Percentiles rank a stretch among this genome's conserved stretches.
Evolutionary conservation across 2,888 invertebrate species (phyloP).

Genomic region (Philaethria dido): DNA sequence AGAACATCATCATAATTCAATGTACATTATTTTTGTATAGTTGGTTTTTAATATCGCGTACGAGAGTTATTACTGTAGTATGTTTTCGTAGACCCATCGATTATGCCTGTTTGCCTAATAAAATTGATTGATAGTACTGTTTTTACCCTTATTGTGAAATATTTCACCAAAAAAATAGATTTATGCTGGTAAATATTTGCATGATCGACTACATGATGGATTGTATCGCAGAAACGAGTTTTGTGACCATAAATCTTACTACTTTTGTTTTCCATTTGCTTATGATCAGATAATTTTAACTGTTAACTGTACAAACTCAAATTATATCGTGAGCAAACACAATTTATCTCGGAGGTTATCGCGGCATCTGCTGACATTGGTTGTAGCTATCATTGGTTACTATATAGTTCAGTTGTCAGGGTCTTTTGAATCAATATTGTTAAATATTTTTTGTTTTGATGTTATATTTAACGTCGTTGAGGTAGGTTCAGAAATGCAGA

Average conservation of each 20-base stretch:
- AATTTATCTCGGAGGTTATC: conserved; percentile 62
- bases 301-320: conserved; percentile 42
- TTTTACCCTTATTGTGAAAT: conserved; percentile 36
- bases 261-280: conserved; percentile 46
- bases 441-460: conserved; percentile 3
- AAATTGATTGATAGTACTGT: conserved; percentile 41
- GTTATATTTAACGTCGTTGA: not conserved
- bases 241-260: conserved; percentile 51
- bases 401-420: conserved; percentile 2
- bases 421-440: not conserved
- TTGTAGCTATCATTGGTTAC: conserved; percentile 1
- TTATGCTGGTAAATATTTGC: conserved; percentile 46
- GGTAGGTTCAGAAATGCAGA: not conserved
- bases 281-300: conserved; percentile 60
- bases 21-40: not conserved
- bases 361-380: conserved; percentile 50
- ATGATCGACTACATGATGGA: conserved; percentile 41
- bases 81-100: conserved; percentile 18
- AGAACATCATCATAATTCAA: not conserved
- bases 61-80: conserved; percentile 12
- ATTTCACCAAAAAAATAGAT: conserved; percentile 36
- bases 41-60: not conserved
- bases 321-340: conserved; percentile 62
- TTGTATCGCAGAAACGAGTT: conserved; percentile 22
- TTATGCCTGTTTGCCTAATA: conserved; percentile 31